A percentile compares a stretch with the other conserved stretches of the same genome.
Evolutionary conservation across 2,888 invertebrate genomes (phyloP).

Genomic region (Venusia cambrica): DNA sequence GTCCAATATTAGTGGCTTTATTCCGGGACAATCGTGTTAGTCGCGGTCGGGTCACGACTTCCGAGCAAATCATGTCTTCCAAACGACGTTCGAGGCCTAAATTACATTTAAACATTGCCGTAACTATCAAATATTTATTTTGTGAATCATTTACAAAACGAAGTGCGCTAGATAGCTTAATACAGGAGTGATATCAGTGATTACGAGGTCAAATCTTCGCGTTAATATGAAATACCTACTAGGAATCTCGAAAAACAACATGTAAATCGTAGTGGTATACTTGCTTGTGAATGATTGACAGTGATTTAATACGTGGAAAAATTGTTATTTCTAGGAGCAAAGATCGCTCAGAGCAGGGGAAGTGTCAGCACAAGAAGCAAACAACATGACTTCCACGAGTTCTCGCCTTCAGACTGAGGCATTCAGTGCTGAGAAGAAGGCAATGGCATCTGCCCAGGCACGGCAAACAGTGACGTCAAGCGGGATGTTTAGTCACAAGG

Average conservation of each 20-base stretch:
- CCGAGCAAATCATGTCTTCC: constrained; percentile 61
- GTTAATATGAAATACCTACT: no score
- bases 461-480: constrained; percentile 89
- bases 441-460: constrained; percentile 87
- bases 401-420: constrained; percentile 92
- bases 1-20: constrained; percentile 64
- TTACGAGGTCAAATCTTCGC: constrained; percentile 46
- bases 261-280: constrained; percentile 3
- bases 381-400: constrained; percentile 91
- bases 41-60: no score
- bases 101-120: constrained; percentile 69
- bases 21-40: constrained; percentile 53
- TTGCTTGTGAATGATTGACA: constrained; percentile 21
- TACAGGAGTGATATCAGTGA: constrained; percentile 49
- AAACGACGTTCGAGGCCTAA: constrained; percentile 69
- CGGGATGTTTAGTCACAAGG: constrained; percentile 89
- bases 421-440: constrained; percentile 91
- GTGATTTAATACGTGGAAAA: constrained; percentile 16
- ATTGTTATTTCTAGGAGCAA: constrained; percentile 84
- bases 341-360: constrained; percentile 91
- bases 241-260: constrained; percentile 13
- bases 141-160: constrained; percentile 54
- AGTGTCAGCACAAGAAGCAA: constrained; percentile 91
- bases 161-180: constrained; percentile 36
- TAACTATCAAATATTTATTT: constrained; percentile 70